These are phyloP conservation scores for Microcebus lehilahytsara DNA, from an alignment of 2,113 vertebrate genomes.

Conservation along the genomic window DNA sequence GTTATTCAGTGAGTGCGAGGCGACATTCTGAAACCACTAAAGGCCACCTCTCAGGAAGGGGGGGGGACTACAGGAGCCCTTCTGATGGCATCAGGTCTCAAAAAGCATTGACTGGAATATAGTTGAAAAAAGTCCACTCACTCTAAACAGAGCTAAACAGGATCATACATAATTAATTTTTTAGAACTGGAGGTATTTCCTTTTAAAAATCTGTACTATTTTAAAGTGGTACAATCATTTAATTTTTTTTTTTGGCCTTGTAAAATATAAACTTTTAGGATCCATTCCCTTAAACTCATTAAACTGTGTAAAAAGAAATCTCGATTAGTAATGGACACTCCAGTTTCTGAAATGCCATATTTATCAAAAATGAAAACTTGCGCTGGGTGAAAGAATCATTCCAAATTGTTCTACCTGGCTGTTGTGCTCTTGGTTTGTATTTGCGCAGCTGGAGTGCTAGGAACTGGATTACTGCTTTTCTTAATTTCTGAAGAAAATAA, in stretches of 20 bases:
- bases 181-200: not conserved
- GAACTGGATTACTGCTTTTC: not conserved
- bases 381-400: not conserved
- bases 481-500: not conserved
- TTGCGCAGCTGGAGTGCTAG: not conserved
- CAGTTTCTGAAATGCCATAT: not conserved
- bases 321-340: not conserved
- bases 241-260: not conserved
- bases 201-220: not conserved
- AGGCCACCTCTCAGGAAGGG: not conserved
- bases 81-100: not conserved
- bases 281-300: not conserved
- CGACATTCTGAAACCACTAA: slow-evolving; percentile 16
- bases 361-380: slow-evolving; percentile 1
- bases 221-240: not conserved
- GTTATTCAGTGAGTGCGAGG: not conserved
- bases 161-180: not conserved
- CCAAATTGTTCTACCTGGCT: not conserved
- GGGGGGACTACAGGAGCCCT: not conserved
- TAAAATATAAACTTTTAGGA: not conserved
- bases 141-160: not conserved
- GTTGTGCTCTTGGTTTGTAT: not conserved
- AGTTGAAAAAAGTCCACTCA: not conserved
- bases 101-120: not conserved
- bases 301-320: not conserved